A percentile compares a stretch with the other conserved stretches of the same genome.
These are phyloP conservation scores for Helicoverpa armigera DNA, from an alignment of 1,140 invertebrate genomes.

Conservation along the genomic window DNA sequence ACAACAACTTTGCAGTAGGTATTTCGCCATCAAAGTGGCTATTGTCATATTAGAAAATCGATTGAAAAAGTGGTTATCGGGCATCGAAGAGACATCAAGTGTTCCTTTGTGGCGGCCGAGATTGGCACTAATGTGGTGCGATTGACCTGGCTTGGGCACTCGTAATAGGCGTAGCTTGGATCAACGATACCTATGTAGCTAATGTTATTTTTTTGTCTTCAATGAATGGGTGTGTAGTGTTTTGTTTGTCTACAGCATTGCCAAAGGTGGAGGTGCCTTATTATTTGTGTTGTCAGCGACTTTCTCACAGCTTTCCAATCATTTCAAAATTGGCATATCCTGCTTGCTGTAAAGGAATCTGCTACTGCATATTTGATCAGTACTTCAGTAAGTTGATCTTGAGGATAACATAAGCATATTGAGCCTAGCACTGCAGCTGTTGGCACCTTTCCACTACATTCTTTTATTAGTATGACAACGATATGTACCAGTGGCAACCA, in stretches of 20 bases:
- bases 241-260: too few species aligned
- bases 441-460: too few species aligned
- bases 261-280: too few species aligned
- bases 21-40: background rate
- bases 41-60: conserved; percentile 50
- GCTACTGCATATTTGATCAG: too few species aligned
- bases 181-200: background rate
- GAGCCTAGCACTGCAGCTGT: too few species aligned
- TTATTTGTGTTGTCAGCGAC: background rate
- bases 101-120: conserved; percentile 54
- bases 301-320: too few species aligned
- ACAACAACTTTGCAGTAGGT: background rate
- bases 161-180: background rate
- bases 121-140: conserved; percentile 21
- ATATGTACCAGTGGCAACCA: too few species aligned
- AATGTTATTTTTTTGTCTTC: background rate
- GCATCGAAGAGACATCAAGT: conserved; percentile 50
- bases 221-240: too few species aligned
- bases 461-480: too few species aligned
- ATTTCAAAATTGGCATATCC: too few species aligned
- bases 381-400: background rate
- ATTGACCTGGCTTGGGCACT: conserved; percentile 11
- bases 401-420: background rate
- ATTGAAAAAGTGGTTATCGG: conserved; percentile 56
- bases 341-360: too few species aligned